Conservation (phyloP, 2,113 vertebrate species). For the Pogona vitticeps region DNA sequence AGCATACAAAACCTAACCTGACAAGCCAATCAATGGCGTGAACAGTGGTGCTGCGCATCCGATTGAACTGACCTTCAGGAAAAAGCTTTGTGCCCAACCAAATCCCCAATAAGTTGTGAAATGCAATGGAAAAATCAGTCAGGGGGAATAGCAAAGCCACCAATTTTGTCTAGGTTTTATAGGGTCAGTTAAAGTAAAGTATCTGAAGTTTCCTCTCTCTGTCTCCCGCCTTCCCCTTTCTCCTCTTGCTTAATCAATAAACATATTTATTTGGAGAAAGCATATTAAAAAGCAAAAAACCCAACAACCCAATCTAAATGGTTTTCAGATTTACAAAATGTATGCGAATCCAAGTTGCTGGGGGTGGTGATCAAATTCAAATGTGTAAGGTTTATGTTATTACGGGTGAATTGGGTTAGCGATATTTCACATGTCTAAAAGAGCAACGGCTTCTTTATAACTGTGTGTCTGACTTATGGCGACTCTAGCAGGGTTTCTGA, state of each 20-base stretch:
- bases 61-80: conserved; percentile 69
- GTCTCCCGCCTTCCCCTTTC: too few relatives aligned
- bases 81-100: conserved; percentile 61
- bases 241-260: conserved; percentile 67
- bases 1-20: conserved; percentile 23
- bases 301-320: neutral
- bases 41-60: conserved; percentile 64
- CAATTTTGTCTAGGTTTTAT: conserved; percentile 70
- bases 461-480: too few relatives aligned
- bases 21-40: conserved; percentile 63
- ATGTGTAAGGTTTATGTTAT: neutral
- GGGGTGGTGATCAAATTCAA: neutral
- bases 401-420: neutral
- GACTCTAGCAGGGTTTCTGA: too few relatives aligned
- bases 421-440: neutral
- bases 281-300: conserved; percentile 3
- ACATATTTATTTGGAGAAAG: conserved; percentile 56
- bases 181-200: conserved; percentile 59
- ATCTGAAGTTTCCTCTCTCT: conserved; percentile 57
- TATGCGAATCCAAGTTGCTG: neutral
- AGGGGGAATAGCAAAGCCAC: conserved; percentile 63
- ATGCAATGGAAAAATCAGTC: conserved; percentile 73
- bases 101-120: conserved; percentile 70
- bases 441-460: neutral
- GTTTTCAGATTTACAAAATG: neutral